These are phyloP conservation scores for Archilochus colubris DNA, from an alignment of 2,113 vertebrate species.

Conservation along the genomic window DNA sequence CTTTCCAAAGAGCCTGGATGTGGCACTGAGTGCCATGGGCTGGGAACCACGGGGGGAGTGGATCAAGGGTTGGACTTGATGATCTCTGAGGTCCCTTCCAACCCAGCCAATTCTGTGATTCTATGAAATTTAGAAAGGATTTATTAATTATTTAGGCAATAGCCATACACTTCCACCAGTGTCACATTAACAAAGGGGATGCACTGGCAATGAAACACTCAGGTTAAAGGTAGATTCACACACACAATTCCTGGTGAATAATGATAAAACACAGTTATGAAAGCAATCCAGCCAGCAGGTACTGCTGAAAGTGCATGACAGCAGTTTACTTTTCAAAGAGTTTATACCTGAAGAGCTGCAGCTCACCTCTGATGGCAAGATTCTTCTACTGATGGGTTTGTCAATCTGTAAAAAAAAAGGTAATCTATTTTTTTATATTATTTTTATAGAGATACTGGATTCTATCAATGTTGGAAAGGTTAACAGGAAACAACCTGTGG, in stretches of 20 bases:
- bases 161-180: fast-evolving
- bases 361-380: not conserved
- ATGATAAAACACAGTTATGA: not conserved
- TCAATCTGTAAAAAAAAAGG: fast-evolving
- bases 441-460: not conserved
- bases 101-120: too few relatives aligned
- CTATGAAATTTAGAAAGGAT: not conserved
- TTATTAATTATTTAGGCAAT: not conserved
- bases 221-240: not conserved
- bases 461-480: not conserved
- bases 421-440: not conserved
- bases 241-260: not conserved
- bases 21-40: too few relatives aligned
- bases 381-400: not conserved
- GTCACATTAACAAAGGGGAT: not conserved
- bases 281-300: not conserved
- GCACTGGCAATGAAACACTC: not conserved
- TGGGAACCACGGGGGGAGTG: too few relatives aligned
- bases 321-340: not conserved
- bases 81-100: too few relatives aligned
- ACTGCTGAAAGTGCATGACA: not conserved
- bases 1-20: too few relatives aligned
- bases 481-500: not conserved
- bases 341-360: not conserved
- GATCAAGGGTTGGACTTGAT: too few relatives aligned